Percentiles rank a stretch among this genome's conserved stretches.
Evolutionary conservation across 2,113 vertebrate species (phyloP).

Genomic region (Zootoca vivipara): DNA sequence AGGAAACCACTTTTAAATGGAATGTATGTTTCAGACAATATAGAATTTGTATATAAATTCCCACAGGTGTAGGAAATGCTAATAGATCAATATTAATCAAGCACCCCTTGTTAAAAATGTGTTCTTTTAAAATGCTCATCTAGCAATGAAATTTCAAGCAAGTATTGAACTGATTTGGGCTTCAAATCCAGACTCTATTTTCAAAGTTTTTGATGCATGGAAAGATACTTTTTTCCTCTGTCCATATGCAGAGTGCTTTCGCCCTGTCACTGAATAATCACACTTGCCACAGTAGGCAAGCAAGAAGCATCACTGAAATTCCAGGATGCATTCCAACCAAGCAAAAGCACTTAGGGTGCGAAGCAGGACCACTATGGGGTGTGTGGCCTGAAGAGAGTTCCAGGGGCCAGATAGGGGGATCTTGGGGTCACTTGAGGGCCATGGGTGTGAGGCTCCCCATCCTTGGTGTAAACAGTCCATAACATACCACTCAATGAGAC

Average conservation of each 20-base stretch:
- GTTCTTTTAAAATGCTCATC: background rate
- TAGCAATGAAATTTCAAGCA: background rate
- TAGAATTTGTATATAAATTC: background rate
- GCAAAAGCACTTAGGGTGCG: no score
- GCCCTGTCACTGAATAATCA: background rate
- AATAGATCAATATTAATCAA: background rate
- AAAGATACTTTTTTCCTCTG: background rate
- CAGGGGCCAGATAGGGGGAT: no score
- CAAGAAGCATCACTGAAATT: no score
- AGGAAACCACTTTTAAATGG: background rate
- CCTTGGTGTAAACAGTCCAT: no score
- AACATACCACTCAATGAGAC: no score
- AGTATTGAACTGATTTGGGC: background rate
- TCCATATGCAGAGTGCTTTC: background rate
- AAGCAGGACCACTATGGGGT: no score
- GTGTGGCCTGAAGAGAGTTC: no score
- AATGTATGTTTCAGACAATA: background rate
- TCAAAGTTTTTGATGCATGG: background rate
- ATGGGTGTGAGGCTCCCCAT: no score
- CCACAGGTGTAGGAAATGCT: background rate
- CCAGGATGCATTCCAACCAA: no score
- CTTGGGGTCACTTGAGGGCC: no score
- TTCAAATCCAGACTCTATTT: background rate
- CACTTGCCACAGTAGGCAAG: background rate
- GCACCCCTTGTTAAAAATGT: background rate